Evolutionary conservation across 2,113 vertebrate species (phyloP).

Genomic region (Circaetus cinerascens): DNA sequence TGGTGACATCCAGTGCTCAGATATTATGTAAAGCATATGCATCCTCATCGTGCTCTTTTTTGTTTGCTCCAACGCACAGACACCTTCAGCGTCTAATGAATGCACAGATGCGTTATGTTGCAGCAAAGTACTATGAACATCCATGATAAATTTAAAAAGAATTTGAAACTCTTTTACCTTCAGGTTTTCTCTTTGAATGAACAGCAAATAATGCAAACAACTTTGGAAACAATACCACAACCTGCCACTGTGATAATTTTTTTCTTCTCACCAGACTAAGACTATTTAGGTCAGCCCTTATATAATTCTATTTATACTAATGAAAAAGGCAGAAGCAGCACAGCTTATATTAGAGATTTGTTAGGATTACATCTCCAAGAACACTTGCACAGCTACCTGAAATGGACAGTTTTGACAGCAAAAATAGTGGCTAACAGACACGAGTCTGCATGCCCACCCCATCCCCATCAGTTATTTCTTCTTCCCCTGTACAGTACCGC

Average conservation of each 20-base stretch:
- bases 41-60: rapidly evolving
- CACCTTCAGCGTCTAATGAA: rapidly evolving
- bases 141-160: neutral
- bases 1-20: constrained; percentile 30
- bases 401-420: neutral
- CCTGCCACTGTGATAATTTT: neutral
- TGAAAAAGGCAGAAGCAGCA: neutral
- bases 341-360: neutral
- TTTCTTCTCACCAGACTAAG: neutral
- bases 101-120: rapidly evolving
- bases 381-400: neutral
- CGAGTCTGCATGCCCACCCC: neutral
- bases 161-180: neutral
- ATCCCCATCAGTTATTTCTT: neutral
- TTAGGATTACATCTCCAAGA: neutral
- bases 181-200: neutral
- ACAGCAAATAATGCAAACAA: neutral
- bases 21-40: neutral
- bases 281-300: neutral
- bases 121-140: neutral
- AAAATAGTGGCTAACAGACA: neutral
- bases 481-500: neutral
- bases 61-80: neutral
- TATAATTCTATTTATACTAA: neutral
- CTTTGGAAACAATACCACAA: neutral